These are phyloP conservation scores for Hiodon alosoides DNA, from an alignment of 2,113 vertebrate genomes.

Conservation along the genomic window DNA sequence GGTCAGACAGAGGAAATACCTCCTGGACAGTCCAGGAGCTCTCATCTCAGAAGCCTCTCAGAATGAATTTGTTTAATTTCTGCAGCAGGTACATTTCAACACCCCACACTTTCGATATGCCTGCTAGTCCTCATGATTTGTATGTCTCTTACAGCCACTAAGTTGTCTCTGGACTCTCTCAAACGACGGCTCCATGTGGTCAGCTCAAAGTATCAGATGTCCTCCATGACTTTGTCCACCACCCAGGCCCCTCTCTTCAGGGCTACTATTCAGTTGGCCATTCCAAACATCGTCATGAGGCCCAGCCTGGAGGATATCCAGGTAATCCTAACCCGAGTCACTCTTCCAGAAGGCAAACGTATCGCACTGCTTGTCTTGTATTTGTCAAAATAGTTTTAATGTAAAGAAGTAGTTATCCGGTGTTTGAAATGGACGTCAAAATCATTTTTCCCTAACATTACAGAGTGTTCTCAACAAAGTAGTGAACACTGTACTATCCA, in stretches of 20 bases:
- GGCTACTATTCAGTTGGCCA: conserved; percentile 64
- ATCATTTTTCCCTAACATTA: conserved; percentile 30
- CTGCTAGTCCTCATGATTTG: background rate
- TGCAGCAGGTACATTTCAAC: no score
- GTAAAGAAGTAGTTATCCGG: no score
- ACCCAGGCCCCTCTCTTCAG: conserved; percentile 60
- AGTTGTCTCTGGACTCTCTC: conserved; percentile 63
- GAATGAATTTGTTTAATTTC: no score
- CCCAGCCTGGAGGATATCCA: conserved; percentile 75
- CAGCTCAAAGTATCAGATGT: conserved; percentile 46
- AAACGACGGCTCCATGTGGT: conserved; percentile 51
- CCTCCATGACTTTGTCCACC: conserved; percentile 28
- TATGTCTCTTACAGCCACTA: conserved; percentile 56
- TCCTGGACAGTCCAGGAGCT: background rate
- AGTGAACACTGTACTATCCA: conserved; percentile 57
- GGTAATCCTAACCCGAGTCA: conserved; percentile 42
- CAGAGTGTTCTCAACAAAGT: conserved; percentile 66
- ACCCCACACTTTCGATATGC: background rate
- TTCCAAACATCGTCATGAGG: conserved; percentile 68
- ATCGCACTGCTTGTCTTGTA: no score
- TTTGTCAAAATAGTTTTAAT: no score
- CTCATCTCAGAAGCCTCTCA: no score
- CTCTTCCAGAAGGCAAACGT: no score
- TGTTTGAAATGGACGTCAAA: no score
- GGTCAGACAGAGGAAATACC: conserved; percentile 49